A percentile compares a stretch with the other conserved stretches of the same genome.
phyloP scores from a whole-genome alignment of 2,888 invertebrate genomes.

The Tortrix viridana region DNA sequence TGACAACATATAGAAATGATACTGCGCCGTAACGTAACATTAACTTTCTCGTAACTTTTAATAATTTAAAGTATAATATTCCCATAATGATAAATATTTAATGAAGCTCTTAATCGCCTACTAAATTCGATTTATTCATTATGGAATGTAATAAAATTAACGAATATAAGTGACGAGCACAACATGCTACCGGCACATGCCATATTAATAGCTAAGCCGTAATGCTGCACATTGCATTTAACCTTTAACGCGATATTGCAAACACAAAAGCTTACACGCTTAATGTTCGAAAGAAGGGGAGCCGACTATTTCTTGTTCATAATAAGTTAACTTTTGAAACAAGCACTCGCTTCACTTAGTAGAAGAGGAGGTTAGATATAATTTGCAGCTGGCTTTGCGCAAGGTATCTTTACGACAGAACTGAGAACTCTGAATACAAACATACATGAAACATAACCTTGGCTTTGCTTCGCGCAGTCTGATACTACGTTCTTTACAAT shows the following conservation, averaged over 20 bases:
- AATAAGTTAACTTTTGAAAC: no score
- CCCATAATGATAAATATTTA: not conserved
- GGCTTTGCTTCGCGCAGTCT: no score
- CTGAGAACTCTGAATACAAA: no score
- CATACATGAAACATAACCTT: no score
- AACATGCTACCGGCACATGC: not conserved
- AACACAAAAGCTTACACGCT: not conserved
- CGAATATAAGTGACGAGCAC: not conserved
- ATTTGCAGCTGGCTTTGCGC: no score
- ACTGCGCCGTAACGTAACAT: slow-evolving; percentile 7
- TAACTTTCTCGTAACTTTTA: slow-evolving; percentile 16
- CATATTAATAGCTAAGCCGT: slow-evolving; percentile 13
- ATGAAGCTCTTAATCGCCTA: not conserved
- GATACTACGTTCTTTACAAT: no score
- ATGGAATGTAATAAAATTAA: not conserved
- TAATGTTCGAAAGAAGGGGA: not conserved
- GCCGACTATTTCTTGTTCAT: not conserved
- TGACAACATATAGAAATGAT: not conserved
- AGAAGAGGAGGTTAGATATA: no score
- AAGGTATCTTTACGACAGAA: no score
- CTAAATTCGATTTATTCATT: not conserved
- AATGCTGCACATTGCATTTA: slow-evolving; percentile 21
- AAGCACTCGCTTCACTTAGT: no score
- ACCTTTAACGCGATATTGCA: slow-evolving; percentile 15
- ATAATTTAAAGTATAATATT: not conserved